These are phyloP conservation scores for Palythoa grandiflora DNA, from an alignment of 92 coral and sea anemone genomes.

Conservation along the genomic window DNA sequence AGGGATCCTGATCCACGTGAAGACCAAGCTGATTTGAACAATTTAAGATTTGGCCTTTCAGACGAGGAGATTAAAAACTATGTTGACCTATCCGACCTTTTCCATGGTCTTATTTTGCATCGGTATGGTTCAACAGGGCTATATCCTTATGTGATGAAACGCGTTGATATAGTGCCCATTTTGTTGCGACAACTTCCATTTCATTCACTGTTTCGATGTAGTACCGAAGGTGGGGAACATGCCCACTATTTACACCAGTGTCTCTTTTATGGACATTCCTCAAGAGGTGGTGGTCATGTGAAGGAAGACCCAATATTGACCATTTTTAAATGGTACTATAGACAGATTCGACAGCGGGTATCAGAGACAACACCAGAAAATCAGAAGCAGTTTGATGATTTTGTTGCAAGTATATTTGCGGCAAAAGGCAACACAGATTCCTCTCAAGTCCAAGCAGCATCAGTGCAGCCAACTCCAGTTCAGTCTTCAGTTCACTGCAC, in stretches of 20 bases:
- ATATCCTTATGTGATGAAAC: conserved; percentile 51
- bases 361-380: conserved; percentile 1
- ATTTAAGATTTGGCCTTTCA: conserved; percentile 43
- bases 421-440: neutral
- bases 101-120: conserved; percentile 41
- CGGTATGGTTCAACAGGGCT: conserved; percentile 50
- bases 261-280: conserved; percentile 30
- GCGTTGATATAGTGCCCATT: conserved; percentile 50
- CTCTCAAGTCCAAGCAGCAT: neutral
- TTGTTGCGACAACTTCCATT: conserved; percentile 45
- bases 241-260: conserved; percentile 56
- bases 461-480: neutral
- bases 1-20: conserved; percentile 55
- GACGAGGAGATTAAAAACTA: conserved; percentile 44
- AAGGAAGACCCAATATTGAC: conserved; percentile 50
- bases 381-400: conserved; percentile 26
- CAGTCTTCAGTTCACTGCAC: neutral
- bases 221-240: conserved; percentile 21
- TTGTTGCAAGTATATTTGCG: conserved; percentile 26
- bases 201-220: conserved; percentile 50
- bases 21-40: neutral
- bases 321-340: conserved; percentile 41
- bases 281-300: conserved; percentile 46
- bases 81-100: conserved; percentile 17
- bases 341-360: conserved; percentile 20